phyloP scores from a whole-genome alignment of 2,797 vertebrate genomes.

The Naso thynnoides region DNA sequence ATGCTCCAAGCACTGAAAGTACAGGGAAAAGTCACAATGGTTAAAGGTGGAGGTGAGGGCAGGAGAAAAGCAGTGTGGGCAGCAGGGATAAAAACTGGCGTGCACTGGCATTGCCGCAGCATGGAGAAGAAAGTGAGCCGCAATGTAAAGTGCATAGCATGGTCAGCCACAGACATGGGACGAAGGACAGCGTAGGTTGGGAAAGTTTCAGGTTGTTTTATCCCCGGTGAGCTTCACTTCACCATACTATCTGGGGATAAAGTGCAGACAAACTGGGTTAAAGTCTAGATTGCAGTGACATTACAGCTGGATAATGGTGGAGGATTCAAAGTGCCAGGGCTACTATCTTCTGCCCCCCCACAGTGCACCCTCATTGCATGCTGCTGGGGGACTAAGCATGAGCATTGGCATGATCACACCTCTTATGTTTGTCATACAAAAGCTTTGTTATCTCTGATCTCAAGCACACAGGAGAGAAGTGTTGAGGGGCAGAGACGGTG shows the following conservation, averaged over 20 bases:
- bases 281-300: slow-evolving; percentile 28
- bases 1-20: background rate
- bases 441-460: slow-evolving; percentile 64
- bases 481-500: slow-evolving; percentile 24
- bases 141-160: slow-evolving; percentile 23
- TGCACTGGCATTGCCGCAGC: slow-evolving; percentile 32
- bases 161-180: slow-evolving; percentile 36
- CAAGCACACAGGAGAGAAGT: slow-evolving; percentile 22
- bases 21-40: slow-evolving; percentile 16
- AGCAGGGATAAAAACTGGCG: slow-evolving; percentile 26
- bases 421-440: slow-evolving; percentile 52
- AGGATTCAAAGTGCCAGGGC: slow-evolving; percentile 7
- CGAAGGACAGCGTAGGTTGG: slow-evolving; percentile 50
- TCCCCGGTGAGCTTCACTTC: slow-evolving; percentile 32
- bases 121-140: slow-evolving; percentile 20
- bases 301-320: slow-evolving; percentile 24
- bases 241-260: slow-evolving; percentile 16
- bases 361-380: slow-evolving; percentile 46
- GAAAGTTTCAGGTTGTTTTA: slow-evolving; percentile 58
- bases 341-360: slow-evolving; percentile 28
- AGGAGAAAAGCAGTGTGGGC: slow-evolving; percentile 14
- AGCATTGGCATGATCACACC: slow-evolving; percentile 77
- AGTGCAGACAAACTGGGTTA: slow-evolving; percentile 32
- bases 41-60: slow-evolving; percentile 21
- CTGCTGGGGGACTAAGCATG: slow-evolving; percentile 64